Evolutionary conservation across 2,797 vertebrate species (phyloP).

Genomic region (Peromyscus nudipes): DNA sequence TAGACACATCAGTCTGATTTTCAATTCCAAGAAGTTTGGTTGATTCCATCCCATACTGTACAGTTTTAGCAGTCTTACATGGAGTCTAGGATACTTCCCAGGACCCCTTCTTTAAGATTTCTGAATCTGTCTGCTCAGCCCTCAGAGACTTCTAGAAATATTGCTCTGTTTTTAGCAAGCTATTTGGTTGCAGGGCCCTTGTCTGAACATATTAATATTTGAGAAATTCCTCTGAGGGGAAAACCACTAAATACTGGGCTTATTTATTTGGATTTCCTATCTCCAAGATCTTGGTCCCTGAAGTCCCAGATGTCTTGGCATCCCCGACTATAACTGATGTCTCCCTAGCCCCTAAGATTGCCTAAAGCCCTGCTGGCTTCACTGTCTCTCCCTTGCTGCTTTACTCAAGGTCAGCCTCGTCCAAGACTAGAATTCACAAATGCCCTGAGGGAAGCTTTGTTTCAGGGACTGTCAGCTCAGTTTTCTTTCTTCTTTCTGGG

Average conservation of each 20-base stretch:
- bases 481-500: background rate
- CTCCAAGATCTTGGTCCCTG: background rate
- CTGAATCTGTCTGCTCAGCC: background rate
- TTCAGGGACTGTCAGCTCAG: background rate
- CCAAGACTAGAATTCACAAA: background rate
- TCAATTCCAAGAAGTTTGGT: background rate
- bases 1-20: background rate
- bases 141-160: background rate
- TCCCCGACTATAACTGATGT: background rate
- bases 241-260: background rate
- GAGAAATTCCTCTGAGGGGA: background rate
- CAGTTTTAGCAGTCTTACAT: background rate
- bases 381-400: background rate
- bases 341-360: background rate
- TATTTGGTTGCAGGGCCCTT: background rate
- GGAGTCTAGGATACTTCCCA: background rate
- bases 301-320: background rate
- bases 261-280: slow-evolving; percentile 28
- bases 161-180: background rate
- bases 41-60: background rate
- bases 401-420: background rate
- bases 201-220: slow-evolving; percentile 18
- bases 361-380: background rate
- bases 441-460: background rate
- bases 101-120: background rate